Evolutionary conservation across 1,140 invertebrate genomes (phyloP), one percentile per base, ranked within the genome.

Genomic region (Goniozus legneri): DNA sequence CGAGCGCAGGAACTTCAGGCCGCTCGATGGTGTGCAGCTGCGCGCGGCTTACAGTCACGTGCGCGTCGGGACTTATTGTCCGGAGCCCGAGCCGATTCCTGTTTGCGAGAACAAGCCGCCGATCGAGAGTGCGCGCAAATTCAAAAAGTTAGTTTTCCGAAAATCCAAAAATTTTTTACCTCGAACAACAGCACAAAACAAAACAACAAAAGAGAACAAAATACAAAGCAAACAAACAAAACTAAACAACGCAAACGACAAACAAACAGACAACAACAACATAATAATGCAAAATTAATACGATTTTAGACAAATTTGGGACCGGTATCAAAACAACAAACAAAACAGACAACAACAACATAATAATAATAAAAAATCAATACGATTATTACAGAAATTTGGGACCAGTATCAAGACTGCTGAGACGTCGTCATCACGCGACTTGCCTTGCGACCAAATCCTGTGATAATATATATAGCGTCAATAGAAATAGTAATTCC

Each of bases 381-480:
- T 8, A 15, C 32, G 31, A 7, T 1, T 38, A 22, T 54, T 68
- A 33, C 44, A 75, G 73, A 59, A 73, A 71, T 50, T 59, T 74
- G 65, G 71, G 71, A 67, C 73, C 73, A 73, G 71, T 75, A 47
- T 74, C 70, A 64, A 74, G 67, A 65, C 60, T 75, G 58, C 54
- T 75, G 37, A 73, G 61, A 64, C 73, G 73, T 62, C 71, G 73
- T 33, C 67, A 73, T 47, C 64, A 69, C 22, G 52, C 64, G 52
- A 65, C 69, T 22, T 69, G 60, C 62, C 69, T 74, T 56, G 62
- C 71, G 33, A 75, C 73, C 4, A 75, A 74, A 71, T 75, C 73
- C 64, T 75, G 73, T 73, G 73, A 75, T 74, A 75, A 75, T 58
- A 75, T 75, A 68, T 73, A 73, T 70, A 74, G 54, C 50, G 65